Evolutionary conservation across 2,888 invertebrate genomes (phyloP).

Genomic region (Amorpha juglandis): DNA sequence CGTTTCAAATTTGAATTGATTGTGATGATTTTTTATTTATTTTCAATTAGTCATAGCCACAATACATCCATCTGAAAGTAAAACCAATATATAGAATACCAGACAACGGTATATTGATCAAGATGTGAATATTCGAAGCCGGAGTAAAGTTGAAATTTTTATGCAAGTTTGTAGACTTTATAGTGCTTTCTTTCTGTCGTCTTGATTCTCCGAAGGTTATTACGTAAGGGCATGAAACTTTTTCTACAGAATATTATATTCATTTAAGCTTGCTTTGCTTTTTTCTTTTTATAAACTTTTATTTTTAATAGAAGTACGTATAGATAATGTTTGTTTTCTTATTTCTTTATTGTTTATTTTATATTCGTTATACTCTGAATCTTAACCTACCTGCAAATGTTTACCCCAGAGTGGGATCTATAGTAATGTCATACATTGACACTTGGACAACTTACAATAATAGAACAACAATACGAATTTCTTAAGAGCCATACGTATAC

Average conservation of each 20-base stretch:
- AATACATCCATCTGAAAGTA: not conserved
- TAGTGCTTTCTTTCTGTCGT: not conserved
- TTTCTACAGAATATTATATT: too few species aligned
- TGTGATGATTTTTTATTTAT: constrained; percentile 15
- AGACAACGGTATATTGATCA: not conserved
- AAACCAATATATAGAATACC: not conserved
- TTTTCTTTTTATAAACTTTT: not conserved
- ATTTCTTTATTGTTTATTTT: not conserved
- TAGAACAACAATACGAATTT: too few species aligned
- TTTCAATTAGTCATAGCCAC: not conserved
- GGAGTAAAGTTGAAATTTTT: not conserved
- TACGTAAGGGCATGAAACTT: not conserved
- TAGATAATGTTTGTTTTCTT: too few species aligned
- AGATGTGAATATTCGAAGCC: constrained; percentile 2
- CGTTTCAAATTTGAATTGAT: constrained; percentile 18
- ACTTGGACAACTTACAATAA: too few species aligned
- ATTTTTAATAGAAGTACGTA: too few species aligned
- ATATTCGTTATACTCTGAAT: not conserved
- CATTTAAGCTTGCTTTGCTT: not conserved
- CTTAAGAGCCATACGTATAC: too few species aligned
- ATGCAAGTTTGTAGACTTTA: constrained; percentile 10
- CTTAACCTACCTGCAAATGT: not conserved
- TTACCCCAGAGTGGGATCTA: not conserved
- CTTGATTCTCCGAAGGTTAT: not conserved
- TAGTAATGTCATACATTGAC: too few species aligned